Percentiles rank a stretch among this genome's conserved stretches.
Evolutionary conservation across 2,797 vertebrate genomes (phyloP).

Genomic region (Muraenolepis orangiensis): DNA sequence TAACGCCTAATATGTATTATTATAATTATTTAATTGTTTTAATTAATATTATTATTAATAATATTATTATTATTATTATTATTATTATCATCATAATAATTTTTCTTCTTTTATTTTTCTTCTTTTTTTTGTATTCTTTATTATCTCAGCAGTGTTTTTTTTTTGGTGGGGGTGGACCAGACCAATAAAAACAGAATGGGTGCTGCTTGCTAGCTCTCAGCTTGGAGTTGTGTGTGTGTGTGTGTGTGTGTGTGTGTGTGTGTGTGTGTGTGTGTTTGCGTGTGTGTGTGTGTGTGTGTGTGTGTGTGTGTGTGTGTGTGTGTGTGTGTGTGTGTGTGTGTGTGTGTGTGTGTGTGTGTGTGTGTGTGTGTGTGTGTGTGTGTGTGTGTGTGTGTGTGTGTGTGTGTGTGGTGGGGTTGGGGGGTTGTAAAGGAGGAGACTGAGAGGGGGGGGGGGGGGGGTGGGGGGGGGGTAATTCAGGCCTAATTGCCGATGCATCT

Average conservation of each 20-base stretch:
- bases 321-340: not conserved
- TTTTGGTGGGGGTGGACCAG: too few relatives aligned
- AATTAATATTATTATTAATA: too few relatives aligned
- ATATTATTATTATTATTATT: too few relatives aligned
- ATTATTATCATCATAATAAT: too few relatives aligned
- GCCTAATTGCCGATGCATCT: constrained; percentile 80
- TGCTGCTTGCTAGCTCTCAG: not conserved
- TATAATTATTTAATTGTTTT: too few relatives aligned
- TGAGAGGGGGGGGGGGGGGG: constrained; percentile 45
- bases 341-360: not conserved
- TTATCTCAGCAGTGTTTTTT: too few relatives aligned
- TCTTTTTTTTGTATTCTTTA: not conserved
- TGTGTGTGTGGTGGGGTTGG: not conserved
- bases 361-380: too few relatives aligned
- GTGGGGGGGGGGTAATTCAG: constrained; percentile 67
- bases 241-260: too few relatives aligned
- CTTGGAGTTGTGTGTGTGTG: not conserved
- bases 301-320: not conserved
- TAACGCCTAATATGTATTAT: too few relatives aligned
- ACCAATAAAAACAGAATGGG: not conserved
- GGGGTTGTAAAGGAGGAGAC: not conserved
- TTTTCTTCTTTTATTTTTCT: too few relatives aligned
- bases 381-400: not conserved
- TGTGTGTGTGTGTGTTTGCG: too few relatives aligned
- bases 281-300: not conserved